Base-by-base conservation (phyloP, 2,797 vertebrate species). In the Zalophus californianus region DNA sequence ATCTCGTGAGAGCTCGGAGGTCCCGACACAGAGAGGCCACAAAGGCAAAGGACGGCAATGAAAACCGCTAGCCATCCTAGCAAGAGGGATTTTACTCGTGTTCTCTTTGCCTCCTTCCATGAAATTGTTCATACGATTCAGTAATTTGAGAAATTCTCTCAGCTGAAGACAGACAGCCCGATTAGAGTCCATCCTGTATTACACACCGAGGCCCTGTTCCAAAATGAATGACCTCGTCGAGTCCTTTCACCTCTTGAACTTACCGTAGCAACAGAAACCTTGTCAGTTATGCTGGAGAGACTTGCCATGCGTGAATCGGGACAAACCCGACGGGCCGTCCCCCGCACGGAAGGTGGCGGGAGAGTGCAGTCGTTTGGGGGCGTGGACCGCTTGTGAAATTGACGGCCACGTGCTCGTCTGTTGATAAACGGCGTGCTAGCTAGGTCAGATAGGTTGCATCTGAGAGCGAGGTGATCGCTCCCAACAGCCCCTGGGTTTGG, bases 141-240 rank as follows among this genome's bases (percentile, higher is more conserved):
- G 6, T 92, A 38, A 80, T 70, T 84, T 86, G 44, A 91, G 80
- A 85, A 50, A 54, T 58, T 77, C 54, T 85, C 66, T 21, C n/a
- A 80, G 44, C n/a, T n/a, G 70, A 85, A 80, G 32, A 96, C 86
- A 87, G 96, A 38, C 20, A 16, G 85, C 91, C 87, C 50, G 16
- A 85, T 35, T 80, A 23, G 73, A 79, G 50, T 52, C n/a, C 32
- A 10, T 32, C 88, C 78, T 86, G n/a, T 79, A 48, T 66, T 66
- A 60, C n/a, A 60, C 21, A 83, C 20, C 41, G 52, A 73, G 78
- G 56, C 80, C 72, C 18, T 73, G 35, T 92, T 87, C 56, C 84
- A 32, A 95, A 78, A 48, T 41, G 20, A 41, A 32, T 44, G 56
- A 72, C 48, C 70, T 92, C 32, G 60, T 64, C 56, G 50, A 50